Percentiles rank a stretch among this genome's conserved stretches.
These are phyloP conservation scores for Rotaria macrura DNA, from an alignment of 2,888 invertebrate genomes.

Conservation along the genomic window DNA sequence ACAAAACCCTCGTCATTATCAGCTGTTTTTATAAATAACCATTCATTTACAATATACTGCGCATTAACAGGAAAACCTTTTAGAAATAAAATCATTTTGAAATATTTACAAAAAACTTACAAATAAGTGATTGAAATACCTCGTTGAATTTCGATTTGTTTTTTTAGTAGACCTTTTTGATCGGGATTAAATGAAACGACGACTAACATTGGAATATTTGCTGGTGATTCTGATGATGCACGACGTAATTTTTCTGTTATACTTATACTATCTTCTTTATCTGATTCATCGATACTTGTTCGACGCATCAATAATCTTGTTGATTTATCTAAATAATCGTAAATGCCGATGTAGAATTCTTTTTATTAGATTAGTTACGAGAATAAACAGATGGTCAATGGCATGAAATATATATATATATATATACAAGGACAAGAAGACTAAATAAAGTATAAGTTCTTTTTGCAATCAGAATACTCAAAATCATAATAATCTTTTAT, in stretches of 20 bases:
- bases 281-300: neutral
- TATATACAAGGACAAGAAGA: neutral
- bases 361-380: neutral
- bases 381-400: neutral
- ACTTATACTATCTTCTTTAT: neutral
- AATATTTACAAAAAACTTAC: neutral
- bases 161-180: neutral
- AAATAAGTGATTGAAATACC: neutral
- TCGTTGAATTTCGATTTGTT: conserved; percentile 9
- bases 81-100: too few species aligned
- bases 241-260: neutral
- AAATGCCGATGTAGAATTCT: neutral
- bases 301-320: neutral
- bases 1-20: conserved; percentile 27
- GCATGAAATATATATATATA: too few species aligned
- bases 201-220: conserved; percentile 30
- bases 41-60: conserved; percentile 27
- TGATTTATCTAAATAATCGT: neutral
- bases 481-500: too few species aligned
- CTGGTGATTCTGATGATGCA: conserved; percentile 14
- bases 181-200: conserved; percentile 25
- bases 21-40: conserved; percentile 29
- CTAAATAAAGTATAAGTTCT: too few species aligned
- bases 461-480: too few species aligned
- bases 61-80: conserved; percentile 27